These are phyloP conservation scores for Platalea minor DNA, from an alignment of 2,797 vertebrate genomes.

Conservation along the genomic window DNA sequence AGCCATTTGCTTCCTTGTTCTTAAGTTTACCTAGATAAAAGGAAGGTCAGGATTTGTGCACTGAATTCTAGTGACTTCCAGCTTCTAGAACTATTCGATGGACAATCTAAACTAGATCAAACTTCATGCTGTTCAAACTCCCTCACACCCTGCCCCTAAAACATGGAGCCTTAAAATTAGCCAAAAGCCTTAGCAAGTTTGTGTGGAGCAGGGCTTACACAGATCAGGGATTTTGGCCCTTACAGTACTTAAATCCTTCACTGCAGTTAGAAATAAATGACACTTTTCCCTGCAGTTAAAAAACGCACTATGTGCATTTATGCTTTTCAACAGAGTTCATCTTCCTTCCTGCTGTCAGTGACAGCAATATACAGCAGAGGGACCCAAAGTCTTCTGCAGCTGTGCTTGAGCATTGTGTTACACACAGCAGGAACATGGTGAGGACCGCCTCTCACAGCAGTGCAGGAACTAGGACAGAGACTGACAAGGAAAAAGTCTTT, in stretches of 20 bases:
- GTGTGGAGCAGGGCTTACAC: neutral
- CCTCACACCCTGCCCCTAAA: neutral
- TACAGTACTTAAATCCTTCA: neutral
- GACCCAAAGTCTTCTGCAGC: neutral
- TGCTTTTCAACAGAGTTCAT: neutral
- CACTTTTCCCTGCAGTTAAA: neutral
- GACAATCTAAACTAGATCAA: neutral
- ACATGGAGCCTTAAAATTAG: neutral
- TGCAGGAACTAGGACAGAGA: neutral
- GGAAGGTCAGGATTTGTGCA: neutral
- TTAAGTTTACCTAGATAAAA: neutral
- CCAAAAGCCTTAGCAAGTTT: neutral
- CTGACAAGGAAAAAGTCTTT: neutral
- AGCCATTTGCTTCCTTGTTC: neutral
- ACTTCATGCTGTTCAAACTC: neutral
- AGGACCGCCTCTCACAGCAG: neutral
- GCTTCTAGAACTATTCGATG: neutral
- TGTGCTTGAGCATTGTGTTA: neutral
- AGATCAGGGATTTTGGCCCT: neutral
- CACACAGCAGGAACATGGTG: neutral
- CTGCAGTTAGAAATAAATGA: neutral
- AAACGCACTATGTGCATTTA: neutral
- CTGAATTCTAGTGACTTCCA: neutral
- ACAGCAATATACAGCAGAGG: conserved; percentile 12
- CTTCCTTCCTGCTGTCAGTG: neutral